phyloP scores from a whole-genome alignment of 2,113 vertebrate species.

The zebrafish (Danio rerio) region GRCz12tu NC_133182.1:31994001-31994500 shows the following conservation, averaged over 20 bases:
- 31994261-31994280: constrained; percentile 38
- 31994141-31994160: constrained; percentile 76
- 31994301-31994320: not conserved
- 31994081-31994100: constrained; percentile 71
- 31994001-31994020: constrained; percentile 76
- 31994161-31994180: constrained; percentile 80
- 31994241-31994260: not conserved
- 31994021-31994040: constrained; percentile 66
- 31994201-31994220: constrained; percentile 26
- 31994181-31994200: constrained; percentile 39
- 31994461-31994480: no score
- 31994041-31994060: constrained; percentile 77
- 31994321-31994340: not conserved
- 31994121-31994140: constrained; percentile 80
- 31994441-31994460: not conserved
- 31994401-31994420: not conserved
- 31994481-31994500: no score
- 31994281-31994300: not conserved
- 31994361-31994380: not conserved
- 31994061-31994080: constrained; percentile 70
- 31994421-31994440: not conserved
- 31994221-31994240: not conserved
- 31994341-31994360: not conserved
- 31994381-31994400: not conserved
- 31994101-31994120: constrained; percentile 78